These are phyloP conservation scores for Prostheceraeus crozeri DNA, from an alignment of 2,888 invertebrate species.

Conservation along the genomic window DNA sequence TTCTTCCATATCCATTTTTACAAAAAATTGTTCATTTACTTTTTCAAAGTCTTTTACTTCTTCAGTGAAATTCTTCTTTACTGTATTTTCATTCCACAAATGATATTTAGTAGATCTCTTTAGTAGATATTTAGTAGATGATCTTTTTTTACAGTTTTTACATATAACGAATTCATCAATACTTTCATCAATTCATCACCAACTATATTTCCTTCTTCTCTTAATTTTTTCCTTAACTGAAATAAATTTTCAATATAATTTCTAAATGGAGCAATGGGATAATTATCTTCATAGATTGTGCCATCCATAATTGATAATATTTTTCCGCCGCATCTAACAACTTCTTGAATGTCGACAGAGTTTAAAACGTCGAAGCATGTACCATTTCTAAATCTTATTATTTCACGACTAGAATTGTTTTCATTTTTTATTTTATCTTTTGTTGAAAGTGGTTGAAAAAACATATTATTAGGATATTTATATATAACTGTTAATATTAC, in stretches of 20 bases:
- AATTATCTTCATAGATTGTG: background rate
- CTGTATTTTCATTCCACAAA: conserved; percentile 30
- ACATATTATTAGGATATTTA: too few species aligned
- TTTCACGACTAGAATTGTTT: too few species aligned
- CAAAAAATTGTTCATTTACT: conserved; percentile 30
- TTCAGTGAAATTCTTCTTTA: conserved; percentile 17
- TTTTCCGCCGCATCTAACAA: too few species aligned
- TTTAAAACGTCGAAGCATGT: too few species aligned
- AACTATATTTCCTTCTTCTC: conserved; percentile 25
- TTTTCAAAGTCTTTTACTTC: conserved; percentile 27
- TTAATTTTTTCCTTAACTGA: conserved; percentile 3
- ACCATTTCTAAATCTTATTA: too few species aligned
- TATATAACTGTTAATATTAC: too few species aligned
- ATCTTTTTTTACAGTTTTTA: conserved; percentile 31
- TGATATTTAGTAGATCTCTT: conserved; percentile 21
- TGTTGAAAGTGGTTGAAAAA: too few species aligned
- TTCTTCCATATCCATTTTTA: conserved; percentile 19
- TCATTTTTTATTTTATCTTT: too few species aligned
- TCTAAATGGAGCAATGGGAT: conserved; percentile 24
- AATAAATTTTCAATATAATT: conserved; percentile 19
- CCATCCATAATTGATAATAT: conserved; percentile 8
- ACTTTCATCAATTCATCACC: conserved; percentile 28
- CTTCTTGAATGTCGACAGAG: too few species aligned
- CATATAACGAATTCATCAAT: conserved; percentile 28
- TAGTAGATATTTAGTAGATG: too few species aligned